A percentile compares a stretch with the other conserved stretches of the same genome.
phyloP scores from a whole-genome alignment of 2,797 vertebrate species.

The Peromyscus aztecus region DNA sequence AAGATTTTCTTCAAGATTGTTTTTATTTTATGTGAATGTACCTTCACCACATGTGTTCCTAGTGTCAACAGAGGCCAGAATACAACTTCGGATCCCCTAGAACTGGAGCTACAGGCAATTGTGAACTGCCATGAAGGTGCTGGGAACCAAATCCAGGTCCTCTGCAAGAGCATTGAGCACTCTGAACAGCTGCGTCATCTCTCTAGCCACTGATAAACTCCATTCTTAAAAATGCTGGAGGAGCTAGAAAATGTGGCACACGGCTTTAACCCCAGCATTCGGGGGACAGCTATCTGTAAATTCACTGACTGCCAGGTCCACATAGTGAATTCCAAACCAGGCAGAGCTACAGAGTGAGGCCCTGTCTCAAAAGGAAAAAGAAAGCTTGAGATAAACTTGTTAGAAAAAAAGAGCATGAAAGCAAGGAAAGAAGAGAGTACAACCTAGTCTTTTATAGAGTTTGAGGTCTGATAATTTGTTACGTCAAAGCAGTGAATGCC shows the following conservation, averaged over 20 bases:
- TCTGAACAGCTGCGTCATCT: too few relatives aligned
- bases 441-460: not conserved
- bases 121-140: not conserved
- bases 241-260: not conserved
- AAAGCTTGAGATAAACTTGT: not conserved
- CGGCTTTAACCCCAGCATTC: not conserved
- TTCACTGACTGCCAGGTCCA: not conserved
- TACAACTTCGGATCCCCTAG: not conserved
- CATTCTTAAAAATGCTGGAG: not conserved
- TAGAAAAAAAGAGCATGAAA: not conserved
- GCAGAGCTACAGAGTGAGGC: not conserved
- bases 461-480: constrained; percentile 1
- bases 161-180: too few relatives aligned
- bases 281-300: not conserved
- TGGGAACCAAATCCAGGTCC: not conserved
- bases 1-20: not conserved
- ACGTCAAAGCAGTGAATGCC: not conserved
- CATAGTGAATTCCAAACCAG: not conserved
- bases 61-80: not conserved
- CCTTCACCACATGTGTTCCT: not conserved
- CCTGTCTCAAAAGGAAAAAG: not conserved
- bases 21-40: not conserved
- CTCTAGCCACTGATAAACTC: not conserved
- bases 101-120: not conserved
- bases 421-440: not conserved